Evolutionary conservation across 2,888 invertebrate genomes (phyloP).

Genomic region (Drosophila rubida): DNA sequence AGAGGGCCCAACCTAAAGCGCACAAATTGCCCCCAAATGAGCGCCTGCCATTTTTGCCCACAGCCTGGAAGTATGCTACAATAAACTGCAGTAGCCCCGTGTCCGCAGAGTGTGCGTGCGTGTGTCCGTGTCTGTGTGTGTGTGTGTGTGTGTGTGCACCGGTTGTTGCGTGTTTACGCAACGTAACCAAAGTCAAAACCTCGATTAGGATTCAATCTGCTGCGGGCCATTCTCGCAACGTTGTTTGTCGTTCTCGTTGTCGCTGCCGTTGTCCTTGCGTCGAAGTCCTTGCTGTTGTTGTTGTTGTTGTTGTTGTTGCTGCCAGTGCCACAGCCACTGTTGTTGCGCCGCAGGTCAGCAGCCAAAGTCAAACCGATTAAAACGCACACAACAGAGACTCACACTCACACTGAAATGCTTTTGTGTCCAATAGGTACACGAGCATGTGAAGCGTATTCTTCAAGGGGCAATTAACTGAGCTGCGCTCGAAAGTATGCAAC

Average conservation of each 20-base stretch:
- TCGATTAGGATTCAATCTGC: slow-evolving; percentile 83
- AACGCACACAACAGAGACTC: slow-evolving; percentile 47
- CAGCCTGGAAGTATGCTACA: slow-evolving; percentile 73
- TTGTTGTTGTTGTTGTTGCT: slow-evolving; percentile 7
- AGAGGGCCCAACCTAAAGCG: slow-evolving; percentile 20
- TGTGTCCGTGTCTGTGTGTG: neutral
- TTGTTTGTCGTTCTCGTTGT: slow-evolving; percentile 52
- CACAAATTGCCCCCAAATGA: slow-evolving; percentile 62
- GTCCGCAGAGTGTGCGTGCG: neutral
- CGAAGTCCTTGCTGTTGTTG: slow-evolving; percentile 11
- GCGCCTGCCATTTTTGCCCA: slow-evolving; percentile 20
- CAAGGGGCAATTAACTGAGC: slow-evolving; percentile 83
- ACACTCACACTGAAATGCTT: slow-evolving; percentile 58
- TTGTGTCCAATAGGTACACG: slow-evolving; percentile 60
- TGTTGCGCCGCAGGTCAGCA: slow-evolving; percentile 69
- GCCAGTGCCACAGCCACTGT: slow-evolving; percentile 26
- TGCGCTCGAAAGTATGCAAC: slow-evolving; percentile 64
- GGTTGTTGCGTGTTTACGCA: slow-evolving; percentile 84
- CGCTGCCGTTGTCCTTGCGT: slow-evolving; percentile 3
- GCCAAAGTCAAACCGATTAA: slow-evolving; percentile 77
- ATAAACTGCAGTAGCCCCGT: slow-evolving; percentile 61
- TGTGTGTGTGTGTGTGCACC: slow-evolving; percentile 45
- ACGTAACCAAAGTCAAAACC: slow-evolving; percentile 84
- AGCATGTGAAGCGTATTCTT: slow-evolving; percentile 71
- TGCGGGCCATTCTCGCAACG: slow-evolving; percentile 62